Evolutionary conservation across 2,888 invertebrate species (phyloP), one percentile per base, ranked within the genome.

Genomic region (Cheilosia pagana): DNA sequence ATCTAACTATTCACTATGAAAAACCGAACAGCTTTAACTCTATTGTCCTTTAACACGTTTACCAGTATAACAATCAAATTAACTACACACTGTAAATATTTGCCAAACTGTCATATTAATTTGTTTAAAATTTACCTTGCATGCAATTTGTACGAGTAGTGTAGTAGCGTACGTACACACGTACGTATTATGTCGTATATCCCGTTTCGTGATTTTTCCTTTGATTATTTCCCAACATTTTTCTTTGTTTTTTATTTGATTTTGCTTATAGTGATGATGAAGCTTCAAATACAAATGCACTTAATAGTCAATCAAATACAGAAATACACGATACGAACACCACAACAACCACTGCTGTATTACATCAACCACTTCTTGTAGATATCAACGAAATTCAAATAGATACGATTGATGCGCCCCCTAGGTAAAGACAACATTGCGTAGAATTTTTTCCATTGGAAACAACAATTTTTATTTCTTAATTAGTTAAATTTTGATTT

Each of bases 331-430:
- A 88, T 83, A 86, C 81, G 68, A 83, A 88, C 86, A 87, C 86
- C 86, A 86, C 87, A 68, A 87, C 87, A 87, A 88, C 88, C 87
- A 88, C 89, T 87, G 90, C 90, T 87, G 87, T 86, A 87, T 87
- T 88, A 85, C 87, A 88, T 86, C 88, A 87, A 78, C 87, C 85
- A 76, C 88, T 86, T 87, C 88, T 86, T 87, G 87, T 88, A 83
- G 86, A 88, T 76, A 89, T 89, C 89, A 89, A 89, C 88, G 89
- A 89, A 85, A 86, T 89, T 87, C 88, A 90, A 74, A 87, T 89
- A 90, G 91, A 91, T 88, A 91, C 89, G 71, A 88, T 89, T 88
- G 91, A 91, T 88, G 89, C 89, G 76, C 87, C 86, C 68, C 87
- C 87, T 91, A 91, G 91, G 91, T 91, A 91, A 91, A 59, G 12